These are phyloP conservation scores for Numida meleagris DNA, from an alignment of 2,113 vertebrate genomes.

Conservation along the genomic window DNA sequence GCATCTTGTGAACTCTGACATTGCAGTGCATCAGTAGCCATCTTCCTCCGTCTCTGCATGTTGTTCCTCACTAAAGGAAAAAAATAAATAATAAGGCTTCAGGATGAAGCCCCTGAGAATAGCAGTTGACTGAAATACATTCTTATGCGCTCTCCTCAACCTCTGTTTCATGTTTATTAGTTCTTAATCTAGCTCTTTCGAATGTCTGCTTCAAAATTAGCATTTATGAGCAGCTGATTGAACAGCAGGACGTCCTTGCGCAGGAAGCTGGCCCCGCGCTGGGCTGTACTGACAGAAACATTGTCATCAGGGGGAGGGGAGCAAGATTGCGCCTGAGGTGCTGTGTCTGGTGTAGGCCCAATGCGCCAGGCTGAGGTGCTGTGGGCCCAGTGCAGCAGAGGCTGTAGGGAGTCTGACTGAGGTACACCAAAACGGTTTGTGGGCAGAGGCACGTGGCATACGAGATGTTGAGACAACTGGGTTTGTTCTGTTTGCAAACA, in stretches of 20 bases:
- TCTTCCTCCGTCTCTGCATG: neutral
- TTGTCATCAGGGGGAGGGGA: neutral
- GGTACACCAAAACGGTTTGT: neutral
- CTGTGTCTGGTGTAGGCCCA: no score
- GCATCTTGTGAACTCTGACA: no score
- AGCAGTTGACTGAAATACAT: neutral
- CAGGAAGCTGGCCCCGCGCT: no score
- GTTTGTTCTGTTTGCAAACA: neutral
- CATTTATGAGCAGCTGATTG: neutral
- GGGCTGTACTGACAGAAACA: no score
- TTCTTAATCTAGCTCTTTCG: neutral
- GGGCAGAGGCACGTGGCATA: neutral
- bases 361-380: no score
- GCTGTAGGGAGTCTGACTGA: neutral
- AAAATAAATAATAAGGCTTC: neutral
- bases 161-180: neutral
- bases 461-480: neutral
- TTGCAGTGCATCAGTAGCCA: neutral
- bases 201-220: neutral
- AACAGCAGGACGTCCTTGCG: neutral
- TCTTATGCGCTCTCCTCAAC: neutral
- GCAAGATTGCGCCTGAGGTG: neutral
- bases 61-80: neutral
- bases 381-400: neutral
- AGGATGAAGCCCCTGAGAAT: neutral